Conservation (phyloP, 2,113 vertebrate species). For the Carollia perspicillata region DNA sequence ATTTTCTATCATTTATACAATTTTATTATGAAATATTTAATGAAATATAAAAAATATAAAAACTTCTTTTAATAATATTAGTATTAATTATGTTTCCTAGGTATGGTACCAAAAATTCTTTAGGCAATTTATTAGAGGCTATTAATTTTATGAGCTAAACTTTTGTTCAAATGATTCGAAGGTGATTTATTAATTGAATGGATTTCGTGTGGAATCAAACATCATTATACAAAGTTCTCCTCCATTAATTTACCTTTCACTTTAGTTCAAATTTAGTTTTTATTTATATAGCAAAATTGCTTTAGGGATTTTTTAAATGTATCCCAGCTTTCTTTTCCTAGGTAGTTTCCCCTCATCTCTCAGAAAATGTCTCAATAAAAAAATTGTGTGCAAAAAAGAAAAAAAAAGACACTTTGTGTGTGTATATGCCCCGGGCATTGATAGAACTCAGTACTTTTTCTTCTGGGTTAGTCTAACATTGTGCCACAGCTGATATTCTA, state of each 20-base stretch:
- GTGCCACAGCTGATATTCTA: slow-evolving; percentile 50
- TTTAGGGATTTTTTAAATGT: not conserved
- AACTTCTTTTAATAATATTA: not conserved
- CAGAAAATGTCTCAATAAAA: not conserved
- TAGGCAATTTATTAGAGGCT: not conserved
- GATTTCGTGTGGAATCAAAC: slow-evolving; percentile 11
- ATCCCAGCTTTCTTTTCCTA: not conserved
- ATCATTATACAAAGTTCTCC: not conserved
- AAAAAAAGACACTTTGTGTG: not conserved
- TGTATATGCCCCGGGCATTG: not conserved
- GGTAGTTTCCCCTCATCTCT: not conserved
- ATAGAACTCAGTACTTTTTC: not conserved
- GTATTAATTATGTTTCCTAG: not conserved
- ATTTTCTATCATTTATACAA: not conserved
- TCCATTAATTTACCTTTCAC: not conserved
- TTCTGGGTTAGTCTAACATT: not conserved
- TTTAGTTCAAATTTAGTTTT: slow-evolving; percentile 7
- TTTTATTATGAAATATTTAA: not conserved
- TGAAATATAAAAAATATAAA: not conserved
- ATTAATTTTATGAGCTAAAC: not conserved
- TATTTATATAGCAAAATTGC: not conserved
- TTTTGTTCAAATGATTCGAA: not conserved
- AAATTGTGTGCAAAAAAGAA: not conserved
- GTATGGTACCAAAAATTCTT: not conserved
- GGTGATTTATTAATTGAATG: not conserved